Percentiles rank a stretch among this genome's conserved stretches.
Evolutionary conservation across 2,888 invertebrate species (phyloP).

Genomic region (Lasioglossum lativentre): DNA sequence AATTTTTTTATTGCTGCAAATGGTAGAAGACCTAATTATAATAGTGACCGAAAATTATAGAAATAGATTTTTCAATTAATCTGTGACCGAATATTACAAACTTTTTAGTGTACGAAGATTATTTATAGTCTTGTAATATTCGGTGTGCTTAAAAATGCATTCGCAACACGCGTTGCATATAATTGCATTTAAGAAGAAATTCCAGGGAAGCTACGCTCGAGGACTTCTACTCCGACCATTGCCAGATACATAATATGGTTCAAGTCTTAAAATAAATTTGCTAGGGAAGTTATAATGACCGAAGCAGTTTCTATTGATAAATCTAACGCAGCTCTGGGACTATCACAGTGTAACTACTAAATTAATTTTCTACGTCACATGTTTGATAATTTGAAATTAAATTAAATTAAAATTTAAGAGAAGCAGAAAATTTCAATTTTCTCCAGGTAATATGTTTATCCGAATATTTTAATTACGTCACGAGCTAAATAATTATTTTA

Average conservation of each 20-base stretch:
- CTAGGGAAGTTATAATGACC: not conserved
- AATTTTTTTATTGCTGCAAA: not conserved
- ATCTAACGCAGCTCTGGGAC: not conserved
- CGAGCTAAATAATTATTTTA: not conserved
- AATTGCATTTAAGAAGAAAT: not conserved
- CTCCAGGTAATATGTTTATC: not conserved
- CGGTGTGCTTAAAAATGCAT: not conserved
- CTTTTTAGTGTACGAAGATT: not conserved
- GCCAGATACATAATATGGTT: not conserved
- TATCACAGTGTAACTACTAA: not conserved
- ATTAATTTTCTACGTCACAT: too few species aligned
- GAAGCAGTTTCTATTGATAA: not conserved
- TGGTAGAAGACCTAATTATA: not conserved
- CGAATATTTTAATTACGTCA: not conserved
- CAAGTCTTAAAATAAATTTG: constrained; percentile 6
- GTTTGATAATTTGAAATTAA: too few species aligned
- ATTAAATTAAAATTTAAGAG: not conserved
- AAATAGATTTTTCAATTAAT: too few species aligned
- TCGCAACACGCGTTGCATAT: not conserved
- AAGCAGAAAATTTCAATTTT: not conserved
- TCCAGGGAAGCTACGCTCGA: not conserved
- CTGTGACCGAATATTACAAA: not conserved
- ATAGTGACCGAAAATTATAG: too few species aligned
- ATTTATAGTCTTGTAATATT: not conserved
- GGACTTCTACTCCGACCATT: not conserved